Conservation (phyloP, 2,888 invertebrate species). For the Protonemura montana region DNA sequence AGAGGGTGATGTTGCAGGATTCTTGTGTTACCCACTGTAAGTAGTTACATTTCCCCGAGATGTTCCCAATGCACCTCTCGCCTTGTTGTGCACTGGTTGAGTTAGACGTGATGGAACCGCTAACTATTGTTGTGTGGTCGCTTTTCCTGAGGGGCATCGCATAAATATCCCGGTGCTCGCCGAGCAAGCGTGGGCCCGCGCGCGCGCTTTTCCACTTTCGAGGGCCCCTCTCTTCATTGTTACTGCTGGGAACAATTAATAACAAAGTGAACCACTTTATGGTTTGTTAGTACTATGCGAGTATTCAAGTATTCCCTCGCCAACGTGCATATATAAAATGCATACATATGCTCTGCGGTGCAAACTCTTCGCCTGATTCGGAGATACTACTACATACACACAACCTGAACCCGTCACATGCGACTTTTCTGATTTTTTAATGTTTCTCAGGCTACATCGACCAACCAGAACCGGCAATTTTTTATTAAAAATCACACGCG, state of each 20-base stretch:
- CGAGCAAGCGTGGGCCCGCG: not conserved
- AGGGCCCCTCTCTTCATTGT: slow-evolving; percentile 22
- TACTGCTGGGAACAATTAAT: slow-evolving; percentile 33
- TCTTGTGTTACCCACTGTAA: not conserved
- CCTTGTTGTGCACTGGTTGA: not conserved
- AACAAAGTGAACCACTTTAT: slow-evolving; percentile 39
- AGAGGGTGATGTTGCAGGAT: not conserved
- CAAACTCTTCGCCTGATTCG: not conserved
- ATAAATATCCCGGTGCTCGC: slow-evolving; percentile 28
- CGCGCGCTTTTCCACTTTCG: not conserved
- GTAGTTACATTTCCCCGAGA: not conserved
- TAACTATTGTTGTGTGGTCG: slow-evolving; percentile 19
- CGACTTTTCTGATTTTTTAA: not conserved
- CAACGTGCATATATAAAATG: slow-evolving; percentile 20
- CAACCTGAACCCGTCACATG: not conserved
- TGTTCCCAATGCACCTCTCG: not conserved
- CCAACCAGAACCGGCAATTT: not conserved
- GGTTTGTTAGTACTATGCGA: slow-evolving; percentile 20
- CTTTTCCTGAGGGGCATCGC: slow-evolving; percentile 17
- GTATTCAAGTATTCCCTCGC: slow-evolving; percentile 26
- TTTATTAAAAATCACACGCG: not conserved
- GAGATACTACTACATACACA: not conserved
- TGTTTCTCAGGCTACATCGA: not conserved
- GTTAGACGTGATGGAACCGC: not conserved
- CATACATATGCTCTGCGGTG: slow-evolving; percentile 9